Evolutionary conservation across 2,797 vertebrate genomes (phyloP).

Genomic region (Diceros bicornis): DNA sequence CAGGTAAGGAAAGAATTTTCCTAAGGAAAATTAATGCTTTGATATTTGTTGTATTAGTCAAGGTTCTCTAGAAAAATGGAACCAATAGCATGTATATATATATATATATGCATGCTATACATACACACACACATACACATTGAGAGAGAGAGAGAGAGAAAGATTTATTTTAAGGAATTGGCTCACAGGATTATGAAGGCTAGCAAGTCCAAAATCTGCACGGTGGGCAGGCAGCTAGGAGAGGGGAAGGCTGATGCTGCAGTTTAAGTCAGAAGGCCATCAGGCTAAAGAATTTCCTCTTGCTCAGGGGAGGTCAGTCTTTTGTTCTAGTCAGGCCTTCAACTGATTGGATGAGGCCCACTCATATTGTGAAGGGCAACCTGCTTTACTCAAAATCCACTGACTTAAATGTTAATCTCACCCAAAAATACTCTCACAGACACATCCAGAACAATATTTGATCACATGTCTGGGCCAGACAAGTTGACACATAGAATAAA

Average conservation of each 20-base stretch:
- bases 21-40: constrained; percentile 21
- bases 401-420: not conserved
- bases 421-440: not conserved
- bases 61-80: constrained; percentile 23
- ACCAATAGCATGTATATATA: not conserved
- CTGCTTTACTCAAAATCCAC: not conserved
- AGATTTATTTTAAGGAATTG: not conserved
- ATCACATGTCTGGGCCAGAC: not conserved
- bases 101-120: too few relatives aligned
- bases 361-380: not conserved
- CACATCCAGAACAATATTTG: not conserved
- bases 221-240: too few relatives aligned
- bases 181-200: not conserved
- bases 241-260: too few relatives aligned
- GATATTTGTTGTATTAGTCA: constrained; percentile 2
- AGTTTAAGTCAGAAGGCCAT: not conserved
- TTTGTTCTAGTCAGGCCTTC: not conserved
- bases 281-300: not conserved
- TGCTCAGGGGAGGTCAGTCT: not conserved
- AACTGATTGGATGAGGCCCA: not conserved
- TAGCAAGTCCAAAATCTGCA: not conserved
- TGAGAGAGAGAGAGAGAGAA: not conserved
- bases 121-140: too few relatives aligned
- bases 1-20: not conserved
- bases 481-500: not conserved